Percentiles rank a stretch among this genome's conserved stretches.
These are phyloP conservation scores for Bhutanitis thaidina DNA, from an alignment of 2,888 invertebrate genomes.

Conservation along the genomic window DNA sequence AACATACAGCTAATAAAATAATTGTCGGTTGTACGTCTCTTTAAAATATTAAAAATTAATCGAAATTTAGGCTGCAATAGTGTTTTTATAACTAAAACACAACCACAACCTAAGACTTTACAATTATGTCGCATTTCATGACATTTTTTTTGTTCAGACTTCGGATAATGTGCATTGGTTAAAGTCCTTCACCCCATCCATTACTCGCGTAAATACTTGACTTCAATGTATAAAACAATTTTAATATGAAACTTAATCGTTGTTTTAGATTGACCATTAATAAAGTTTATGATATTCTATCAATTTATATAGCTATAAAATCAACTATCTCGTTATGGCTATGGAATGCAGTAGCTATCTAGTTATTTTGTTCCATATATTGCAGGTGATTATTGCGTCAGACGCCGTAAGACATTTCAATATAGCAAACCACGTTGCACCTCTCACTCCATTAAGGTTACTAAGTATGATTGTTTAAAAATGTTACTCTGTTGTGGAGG, in stretches of 20 bases:
- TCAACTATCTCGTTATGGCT: slow-evolving; percentile 43
- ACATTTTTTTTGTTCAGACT: no score
- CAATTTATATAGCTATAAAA: slow-evolving; percentile 30
- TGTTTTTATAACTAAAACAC: no score
- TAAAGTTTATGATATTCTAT: not conserved
- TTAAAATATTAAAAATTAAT: no score
- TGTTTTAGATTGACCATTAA: not conserved
- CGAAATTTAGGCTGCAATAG: no score
- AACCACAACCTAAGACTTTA: no score
- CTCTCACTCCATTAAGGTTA: slow-evolving; percentile 56
- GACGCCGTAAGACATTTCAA: slow-evolving; percentile 41
- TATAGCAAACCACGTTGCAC: slow-evolving; percentile 28
- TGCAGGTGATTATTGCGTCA: slow-evolving; percentile 59
- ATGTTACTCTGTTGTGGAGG: not conserved
- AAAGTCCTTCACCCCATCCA: no score
- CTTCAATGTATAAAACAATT: no score
- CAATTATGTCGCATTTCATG: no score
- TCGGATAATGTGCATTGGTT: no score
- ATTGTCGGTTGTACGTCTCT: no score
- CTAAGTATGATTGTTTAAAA: slow-evolving; percentile 9
- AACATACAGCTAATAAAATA: no score
- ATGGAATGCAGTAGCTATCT: slow-evolving; percentile 52
- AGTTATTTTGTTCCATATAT: slow-evolving; percentile 52
- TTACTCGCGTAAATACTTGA: no score
- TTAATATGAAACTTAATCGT: not conserved